Conservation (phyloP, 2,888 invertebrate genomes). For the Theretra japonica region DNA sequence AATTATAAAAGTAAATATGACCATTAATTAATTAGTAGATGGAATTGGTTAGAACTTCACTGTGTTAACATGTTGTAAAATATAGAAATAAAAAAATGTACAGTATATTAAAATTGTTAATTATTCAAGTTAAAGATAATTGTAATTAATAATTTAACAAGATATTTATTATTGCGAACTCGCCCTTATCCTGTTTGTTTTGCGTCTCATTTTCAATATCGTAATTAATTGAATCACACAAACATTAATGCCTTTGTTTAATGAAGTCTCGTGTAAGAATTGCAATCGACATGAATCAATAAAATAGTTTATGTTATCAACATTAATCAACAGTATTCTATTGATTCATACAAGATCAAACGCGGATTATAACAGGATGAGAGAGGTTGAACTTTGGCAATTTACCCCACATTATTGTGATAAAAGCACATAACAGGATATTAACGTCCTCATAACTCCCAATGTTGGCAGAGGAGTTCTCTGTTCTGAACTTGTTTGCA, state of each 20-base stretch:
- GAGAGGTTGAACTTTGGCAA: conserved; percentile 20
- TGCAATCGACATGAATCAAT: not conserved
- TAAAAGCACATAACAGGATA: conserved; percentile 18
- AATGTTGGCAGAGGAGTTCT: not conserved
- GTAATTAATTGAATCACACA: conserved; percentile 6
- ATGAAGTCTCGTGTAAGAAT: not conserved
- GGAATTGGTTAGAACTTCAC: no score
- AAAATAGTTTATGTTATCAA: not conserved
- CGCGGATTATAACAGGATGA: not conserved
- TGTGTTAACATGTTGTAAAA: no score
- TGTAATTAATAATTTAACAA: no score
- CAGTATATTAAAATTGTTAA: not conserved
- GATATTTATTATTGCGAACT: not conserved
- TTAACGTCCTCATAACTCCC: conserved; percentile 21
- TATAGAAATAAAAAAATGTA: no score
- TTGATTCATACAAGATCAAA: not conserved
- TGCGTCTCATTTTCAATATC: not conserved
- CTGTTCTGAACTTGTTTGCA: not conserved
- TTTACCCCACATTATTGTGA: conserved; percentile 12
- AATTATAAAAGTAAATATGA: no score
- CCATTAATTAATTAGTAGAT: no score
- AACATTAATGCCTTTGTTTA: not conserved
- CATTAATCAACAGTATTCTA: no score
- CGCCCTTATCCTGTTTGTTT: not conserved
- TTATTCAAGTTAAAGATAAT: no score